Evolutionary conservation across 2,113 vertebrate genomes (phyloP).

Genomic region (Harpagus bidentatus): DNA sequence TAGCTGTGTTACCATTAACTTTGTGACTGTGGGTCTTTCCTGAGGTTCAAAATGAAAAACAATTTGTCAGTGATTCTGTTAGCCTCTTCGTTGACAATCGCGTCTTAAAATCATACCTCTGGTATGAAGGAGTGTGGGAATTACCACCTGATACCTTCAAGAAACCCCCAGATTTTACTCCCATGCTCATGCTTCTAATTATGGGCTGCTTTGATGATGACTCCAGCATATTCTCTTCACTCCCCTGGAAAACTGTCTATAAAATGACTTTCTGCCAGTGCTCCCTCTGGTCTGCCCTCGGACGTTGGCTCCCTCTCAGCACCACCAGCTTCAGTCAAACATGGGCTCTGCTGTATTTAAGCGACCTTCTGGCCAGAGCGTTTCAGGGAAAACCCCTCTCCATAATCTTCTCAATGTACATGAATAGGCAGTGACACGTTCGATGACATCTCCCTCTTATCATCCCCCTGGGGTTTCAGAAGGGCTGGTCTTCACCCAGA

Average conservation of each 20-base stretch:
- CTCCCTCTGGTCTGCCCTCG: not conserved
- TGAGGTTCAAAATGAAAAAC: not conserved
- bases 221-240: not conserved
- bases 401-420: not conserved
- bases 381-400: not conserved
- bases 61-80: not conserved
- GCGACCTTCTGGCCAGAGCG: not conserved
- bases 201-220: not conserved
- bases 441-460: rapidly evolving
- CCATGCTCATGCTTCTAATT: not conserved
- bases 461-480: not conserved
- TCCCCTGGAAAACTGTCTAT: not conserved
- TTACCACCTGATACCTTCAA: not conserved
- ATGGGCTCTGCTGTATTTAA: not conserved
- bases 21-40: not conserved
- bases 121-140: not conserved
- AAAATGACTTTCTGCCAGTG: not conserved
- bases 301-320: not conserved
- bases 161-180: not conserved
- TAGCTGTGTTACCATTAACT: not conserved
- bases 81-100: not conserved
- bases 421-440: not conserved
- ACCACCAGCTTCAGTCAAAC: not conserved
- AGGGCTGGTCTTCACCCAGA: not conserved
- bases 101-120: not conserved